Base-by-base conservation (phyloP, 1,140 invertebrate genomes). In the Sycophaga agraensis region DNA sequence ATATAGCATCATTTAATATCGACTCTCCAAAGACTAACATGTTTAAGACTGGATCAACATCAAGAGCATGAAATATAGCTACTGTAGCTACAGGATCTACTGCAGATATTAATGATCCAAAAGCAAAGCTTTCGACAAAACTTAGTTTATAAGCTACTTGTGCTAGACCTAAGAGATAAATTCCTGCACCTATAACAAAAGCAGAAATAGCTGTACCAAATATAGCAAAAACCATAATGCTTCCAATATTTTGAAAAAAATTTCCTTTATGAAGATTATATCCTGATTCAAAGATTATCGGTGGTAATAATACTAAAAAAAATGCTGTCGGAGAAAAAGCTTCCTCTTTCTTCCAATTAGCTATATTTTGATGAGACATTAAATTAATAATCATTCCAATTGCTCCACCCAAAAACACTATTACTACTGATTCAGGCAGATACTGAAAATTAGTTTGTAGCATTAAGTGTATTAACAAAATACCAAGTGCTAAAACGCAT, bases 1-100 rank as follows among this genome's bases (percentile, higher is more conserved):
- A 91, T 57, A 99, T 96, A 14, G 97, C 97, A 86, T 99, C 97
- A 80, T 99, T 99, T 0, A 99, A 80, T 69, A 99, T 97, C 72
- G 94, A 96, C 78, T 99, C 97, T 26, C 96, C 96, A 85, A 98
- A 98, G 0, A 98, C 96, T 79, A 98, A 91, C 95, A 98, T 99
- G 81, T 98, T 98, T 0, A 99, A 82, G 5, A 98, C 89, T 16
- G 94, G 95, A 81, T 97, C 94, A 1, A 97, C 91, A 80, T 98
- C 91, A 2, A 98, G 80, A 9, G 96, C 95, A 82, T 98, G 94
- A 75, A 99, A 99, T 68, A 99, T 99, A 3, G 97, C 97, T 39
- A 99, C 88, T 0, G 95, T 98, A 12, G 97, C 96, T 7, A 99
- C 97, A 4, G 97, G 97, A 84, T 99, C 97, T 14, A 99, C 96